phyloP scores from a whole-genome alignment of 2,888 invertebrate genomes.

The Calameuta filiformis region DNA sequence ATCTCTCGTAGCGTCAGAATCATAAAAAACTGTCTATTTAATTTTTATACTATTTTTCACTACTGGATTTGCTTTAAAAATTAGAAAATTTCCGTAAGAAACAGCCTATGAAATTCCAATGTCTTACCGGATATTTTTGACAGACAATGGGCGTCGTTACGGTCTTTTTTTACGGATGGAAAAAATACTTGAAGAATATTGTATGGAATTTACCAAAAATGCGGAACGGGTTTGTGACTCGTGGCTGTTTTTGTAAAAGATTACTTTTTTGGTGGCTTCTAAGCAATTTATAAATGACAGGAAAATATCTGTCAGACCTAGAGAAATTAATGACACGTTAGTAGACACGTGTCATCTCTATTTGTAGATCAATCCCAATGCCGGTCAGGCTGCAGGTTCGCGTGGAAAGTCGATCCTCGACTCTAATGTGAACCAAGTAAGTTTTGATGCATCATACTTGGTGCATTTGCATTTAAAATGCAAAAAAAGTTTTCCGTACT shows the following conservation, averaged over 20 bases:
- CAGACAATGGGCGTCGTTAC: background rate
- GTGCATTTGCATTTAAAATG: background rate
- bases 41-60: background rate
- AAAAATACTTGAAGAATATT: background rate
- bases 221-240: background rate
- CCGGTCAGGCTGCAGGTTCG: background rate
- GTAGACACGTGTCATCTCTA: slow-evolving; percentile 11
- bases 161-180: background rate
- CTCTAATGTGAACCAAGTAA: background rate
- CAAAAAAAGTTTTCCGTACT: background rate
- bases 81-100: background rate
- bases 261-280: background rate
- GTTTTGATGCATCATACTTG: background rate
- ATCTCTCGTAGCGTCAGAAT: background rate
- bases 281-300: background rate
- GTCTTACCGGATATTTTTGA: background rate
- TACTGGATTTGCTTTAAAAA: background rate
- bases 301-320: background rate
- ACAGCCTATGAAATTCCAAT: background rate
- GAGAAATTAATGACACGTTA: slow-evolving; percentile 4
- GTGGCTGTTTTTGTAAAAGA: background rate
- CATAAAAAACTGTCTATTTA: background rate
- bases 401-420: background rate
- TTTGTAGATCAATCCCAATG: slow-evolving; percentile 14
- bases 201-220: background rate